Conservation (phyloP, 2,113 vertebrate species). For the Stigmatopora nigra region DNA sequence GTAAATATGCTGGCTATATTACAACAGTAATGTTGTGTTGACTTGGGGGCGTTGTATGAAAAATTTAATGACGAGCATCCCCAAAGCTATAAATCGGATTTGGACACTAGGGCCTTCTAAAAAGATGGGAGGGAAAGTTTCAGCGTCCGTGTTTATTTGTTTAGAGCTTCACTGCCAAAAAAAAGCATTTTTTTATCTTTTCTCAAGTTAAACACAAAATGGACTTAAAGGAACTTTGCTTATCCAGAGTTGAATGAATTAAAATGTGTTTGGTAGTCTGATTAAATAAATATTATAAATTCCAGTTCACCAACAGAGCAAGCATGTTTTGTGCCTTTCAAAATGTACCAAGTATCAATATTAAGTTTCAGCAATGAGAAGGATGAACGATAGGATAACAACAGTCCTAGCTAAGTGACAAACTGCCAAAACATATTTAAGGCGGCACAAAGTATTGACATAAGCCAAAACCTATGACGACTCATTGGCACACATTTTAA, state of each 20-base stretch:
- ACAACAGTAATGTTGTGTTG: conserved; percentile 4
- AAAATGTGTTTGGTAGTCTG: not conserved
- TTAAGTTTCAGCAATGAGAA: not conserved
- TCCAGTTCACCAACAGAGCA: not conserved
- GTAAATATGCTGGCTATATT: conserved; percentile 10
- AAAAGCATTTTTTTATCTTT: conserved; percentile 10
- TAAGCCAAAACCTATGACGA: not conserved
- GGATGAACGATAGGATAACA: not conserved
- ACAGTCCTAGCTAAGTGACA: not conserved
- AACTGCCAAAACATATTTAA: not conserved
- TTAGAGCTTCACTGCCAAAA: conserved; percentile 12
- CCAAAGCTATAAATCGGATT: conserved; percentile 48
- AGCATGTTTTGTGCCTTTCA: not conserved
- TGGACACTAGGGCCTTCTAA: conserved; percentile 37
- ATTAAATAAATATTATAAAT: not conserved
- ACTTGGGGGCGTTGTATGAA: conserved; percentile 2
- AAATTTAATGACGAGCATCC: conserved; percentile 28
- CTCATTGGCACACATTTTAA: not conserved
- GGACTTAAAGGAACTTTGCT: not conserved
- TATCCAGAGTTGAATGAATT: not conserved
- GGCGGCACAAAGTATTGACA: not conserved
- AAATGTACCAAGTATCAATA: not conserved
- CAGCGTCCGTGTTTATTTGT: conserved; percentile 25
- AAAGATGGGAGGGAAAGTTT: conserved; percentile 25
- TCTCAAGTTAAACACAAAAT: not conserved